Evolutionary conservation across 2,113 vertebrate genomes (phyloP).

Genomic region (Erythrocercus mccallii): DNA sequence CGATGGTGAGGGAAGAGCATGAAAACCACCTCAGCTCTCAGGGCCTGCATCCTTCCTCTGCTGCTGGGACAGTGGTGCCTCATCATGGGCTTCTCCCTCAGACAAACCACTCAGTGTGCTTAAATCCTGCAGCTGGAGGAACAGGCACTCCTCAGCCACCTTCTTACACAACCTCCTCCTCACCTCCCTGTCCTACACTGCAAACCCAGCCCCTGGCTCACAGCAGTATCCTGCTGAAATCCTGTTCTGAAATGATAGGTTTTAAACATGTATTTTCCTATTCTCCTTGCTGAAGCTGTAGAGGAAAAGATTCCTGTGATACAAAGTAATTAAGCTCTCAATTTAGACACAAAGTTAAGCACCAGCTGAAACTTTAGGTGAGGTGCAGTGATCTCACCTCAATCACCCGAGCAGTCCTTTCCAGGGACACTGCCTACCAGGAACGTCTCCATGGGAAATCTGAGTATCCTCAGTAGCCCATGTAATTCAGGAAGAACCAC

Average conservation of each 20-base stretch:
- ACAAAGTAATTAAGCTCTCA: neutral
- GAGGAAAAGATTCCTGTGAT: neutral
- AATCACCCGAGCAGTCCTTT: too few relatives aligned
- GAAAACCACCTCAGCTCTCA: rapidly evolving
- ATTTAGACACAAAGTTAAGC: neutral
- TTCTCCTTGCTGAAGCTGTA: neutral
- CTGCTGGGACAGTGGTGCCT: neutral
- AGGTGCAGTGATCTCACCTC: rapidly evolving
- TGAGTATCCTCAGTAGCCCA: rapidly evolving
- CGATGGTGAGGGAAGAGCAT: rapidly evolving
- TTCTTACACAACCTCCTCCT: neutral
- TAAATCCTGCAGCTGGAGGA: slow-evolving; percentile 81
- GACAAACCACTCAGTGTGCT: slow-evolving; percentile 84
- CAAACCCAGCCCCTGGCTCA: rapidly evolving
- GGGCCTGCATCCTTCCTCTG: neutral
- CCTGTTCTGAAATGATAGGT: rapidly evolving
- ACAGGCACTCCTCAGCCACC: rapidly evolving
- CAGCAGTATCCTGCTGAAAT: rapidly evolving
- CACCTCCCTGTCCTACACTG: rapidly evolving
- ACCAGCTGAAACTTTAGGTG: rapidly evolving
- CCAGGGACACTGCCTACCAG: too few relatives aligned
- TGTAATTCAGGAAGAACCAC: too few relatives aligned
- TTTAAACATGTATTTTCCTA: neutral
- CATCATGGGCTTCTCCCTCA: neutral
- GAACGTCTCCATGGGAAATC: neutral